Percentiles rank a stretch among this genome's conserved stretches.
These are phyloP conservation scores for Spatula clypeata DNA, from an alignment of 2,797 vertebrate species.

Conservation along the genomic window DNA sequence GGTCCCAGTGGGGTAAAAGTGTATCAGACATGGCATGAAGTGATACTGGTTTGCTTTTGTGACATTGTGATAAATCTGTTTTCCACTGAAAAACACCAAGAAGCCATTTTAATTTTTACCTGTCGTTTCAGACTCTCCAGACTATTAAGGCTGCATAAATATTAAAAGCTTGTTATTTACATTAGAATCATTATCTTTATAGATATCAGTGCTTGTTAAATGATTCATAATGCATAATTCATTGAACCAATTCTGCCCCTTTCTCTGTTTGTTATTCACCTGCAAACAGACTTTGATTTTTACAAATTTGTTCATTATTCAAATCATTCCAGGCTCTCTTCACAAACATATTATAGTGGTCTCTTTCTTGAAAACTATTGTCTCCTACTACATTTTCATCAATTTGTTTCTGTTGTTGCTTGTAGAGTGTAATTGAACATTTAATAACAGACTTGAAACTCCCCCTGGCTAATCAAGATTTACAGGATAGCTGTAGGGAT, in stretches of 20 bases:
- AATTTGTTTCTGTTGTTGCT: constrained; percentile 49
- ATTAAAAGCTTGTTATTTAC: constrained; percentile 64
- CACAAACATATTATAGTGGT: constrained; percentile 6
- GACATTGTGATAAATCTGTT: not conserved
- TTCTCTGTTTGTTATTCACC: constrained; percentile 59
- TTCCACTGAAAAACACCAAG: not conserved
- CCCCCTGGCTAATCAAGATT: constrained; percentile 18
- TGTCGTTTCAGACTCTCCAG: constrained; percentile 12
- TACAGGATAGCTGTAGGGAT: not conserved
- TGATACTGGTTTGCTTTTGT: not conserved
- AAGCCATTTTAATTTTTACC: not conserved
- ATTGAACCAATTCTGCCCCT: constrained; percentile 47
- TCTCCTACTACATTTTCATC: constrained; percentile 36
- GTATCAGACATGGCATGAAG: not conserved
- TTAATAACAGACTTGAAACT: constrained; percentile 44
- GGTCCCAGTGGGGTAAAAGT: not conserved
- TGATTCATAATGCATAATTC: constrained; percentile 61
- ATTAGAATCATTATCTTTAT: constrained; percentile 64
- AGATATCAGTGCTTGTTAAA: constrained; percentile 45
- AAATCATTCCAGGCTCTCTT: constrained; percentile 31
- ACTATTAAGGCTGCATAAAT: constrained; percentile 56
- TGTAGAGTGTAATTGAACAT: constrained; percentile 14
- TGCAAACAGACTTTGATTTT: constrained; percentile 62
- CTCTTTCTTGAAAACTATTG: constrained; percentile 16
- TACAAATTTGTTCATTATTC: constrained; percentile 62